Evolutionary conservation across 2,888 invertebrate genomes (phyloP).

Genomic region (Argyresthia albistria): DNA sequence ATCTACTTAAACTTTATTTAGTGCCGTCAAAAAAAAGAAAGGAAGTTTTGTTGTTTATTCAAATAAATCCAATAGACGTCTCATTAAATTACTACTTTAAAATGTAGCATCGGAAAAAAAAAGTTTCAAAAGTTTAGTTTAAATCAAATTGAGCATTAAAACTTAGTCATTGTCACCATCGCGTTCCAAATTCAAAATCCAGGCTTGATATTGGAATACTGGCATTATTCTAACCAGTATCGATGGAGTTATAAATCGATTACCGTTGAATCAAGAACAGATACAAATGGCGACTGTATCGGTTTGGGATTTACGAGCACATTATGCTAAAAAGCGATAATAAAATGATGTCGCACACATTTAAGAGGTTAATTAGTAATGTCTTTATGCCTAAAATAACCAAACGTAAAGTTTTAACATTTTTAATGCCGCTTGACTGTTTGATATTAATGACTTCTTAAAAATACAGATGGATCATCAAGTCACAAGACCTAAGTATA

Average conservation of each 20-base stretch:
- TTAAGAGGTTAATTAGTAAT: conserved; percentile 54
- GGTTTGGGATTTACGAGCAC: conserved; percentile 39
- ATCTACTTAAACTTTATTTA: not conserved
- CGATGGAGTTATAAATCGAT: conserved; percentile 40
- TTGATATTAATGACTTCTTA: no score
- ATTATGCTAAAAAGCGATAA: conserved; percentile 36
- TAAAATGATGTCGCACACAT: conserved; percentile 34
- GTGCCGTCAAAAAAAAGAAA: no score
- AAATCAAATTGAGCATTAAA: conserved; percentile 5
- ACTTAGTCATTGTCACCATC: conserved; percentile 2
- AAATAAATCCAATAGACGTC: no score
- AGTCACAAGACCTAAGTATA: no score
- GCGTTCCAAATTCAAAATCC: not conserved
- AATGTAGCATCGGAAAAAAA: no score
- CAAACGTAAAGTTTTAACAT: conserved; percentile 38
- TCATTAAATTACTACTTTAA: no score
- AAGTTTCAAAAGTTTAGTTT: not conserved
- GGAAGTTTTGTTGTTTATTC: no score
- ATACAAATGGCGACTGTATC: conserved; percentile 27
- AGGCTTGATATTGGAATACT: not conserved
- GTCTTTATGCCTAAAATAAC: conserved; percentile 38
- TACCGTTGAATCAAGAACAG: conserved; percentile 25
- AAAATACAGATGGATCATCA: no score
- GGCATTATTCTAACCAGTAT: conserved; percentile 9
- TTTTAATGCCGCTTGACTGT: no score